phyloP scores from a whole-genome alignment of 1,140 invertebrate species.

The Zaprionus taronus region DNA sequence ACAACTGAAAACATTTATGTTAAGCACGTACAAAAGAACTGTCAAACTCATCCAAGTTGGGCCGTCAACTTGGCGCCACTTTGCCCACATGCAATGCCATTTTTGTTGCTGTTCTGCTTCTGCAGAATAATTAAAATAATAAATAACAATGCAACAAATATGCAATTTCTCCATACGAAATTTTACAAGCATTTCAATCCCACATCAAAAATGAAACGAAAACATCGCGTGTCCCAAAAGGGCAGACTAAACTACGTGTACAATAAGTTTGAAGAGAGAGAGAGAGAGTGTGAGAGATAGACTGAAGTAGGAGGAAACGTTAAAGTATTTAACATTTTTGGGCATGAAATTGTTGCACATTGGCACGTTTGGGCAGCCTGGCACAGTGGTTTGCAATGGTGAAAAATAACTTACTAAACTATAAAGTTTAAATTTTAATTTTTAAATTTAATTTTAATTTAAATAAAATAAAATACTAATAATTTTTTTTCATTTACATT shows the following conservation, averaged over 20 bases:
- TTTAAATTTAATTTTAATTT: too few relatives aligned
- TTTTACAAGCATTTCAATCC: slow-evolving; percentile 51
- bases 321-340: slow-evolving; percentile 74
- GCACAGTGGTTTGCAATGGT: slow-evolving; percentile 25
- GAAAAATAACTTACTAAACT: not conserved
- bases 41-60: slow-evolving; percentile 63
- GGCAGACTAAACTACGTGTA: not conserved
- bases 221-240: slow-evolving; percentile 56
- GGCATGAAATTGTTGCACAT: slow-evolving; percentile 59
- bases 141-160: slow-evolving; percentile 58
- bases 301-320: slow-evolving; percentile 32
- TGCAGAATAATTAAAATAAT: slow-evolving; percentile 66
- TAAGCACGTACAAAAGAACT: slow-evolving; percentile 62
- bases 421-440: too few relatives aligned
- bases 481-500: too few relatives aligned
- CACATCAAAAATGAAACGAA: slow-evolving; percentile 23
- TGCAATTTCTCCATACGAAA: slow-evolving; percentile 39
- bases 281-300: not conserved
- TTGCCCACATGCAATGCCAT: slow-evolving; percentile 61
- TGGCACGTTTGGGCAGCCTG: slow-evolving; percentile 29
- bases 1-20: slow-evolving; percentile 50
- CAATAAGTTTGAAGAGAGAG: slow-evolving; percentile 37
- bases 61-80: slow-evolving; percentile 66
- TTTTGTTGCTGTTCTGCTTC: slow-evolving; percentile 34
- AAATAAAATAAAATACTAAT: too few relatives aligned